phyloP scores from a whole-genome alignment of 2,797 vertebrate genomes.

The Squalus acanthias region DNA sequence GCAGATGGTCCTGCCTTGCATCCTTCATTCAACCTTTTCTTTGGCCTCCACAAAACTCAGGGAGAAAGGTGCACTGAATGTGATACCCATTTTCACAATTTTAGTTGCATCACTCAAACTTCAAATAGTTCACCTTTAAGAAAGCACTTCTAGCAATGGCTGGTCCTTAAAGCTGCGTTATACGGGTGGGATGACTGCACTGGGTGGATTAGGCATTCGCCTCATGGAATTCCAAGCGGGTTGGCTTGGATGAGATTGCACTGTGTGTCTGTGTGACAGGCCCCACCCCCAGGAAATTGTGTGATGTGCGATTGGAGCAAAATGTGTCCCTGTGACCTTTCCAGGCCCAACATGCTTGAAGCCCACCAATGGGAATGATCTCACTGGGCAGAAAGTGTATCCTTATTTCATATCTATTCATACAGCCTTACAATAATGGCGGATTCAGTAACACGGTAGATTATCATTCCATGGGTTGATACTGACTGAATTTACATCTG shows the following conservation, averaged over 20 bases:
- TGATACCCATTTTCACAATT: too few relatives aligned
- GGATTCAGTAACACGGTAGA: background rate
- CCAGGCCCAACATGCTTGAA: too few relatives aligned
- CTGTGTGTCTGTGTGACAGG: background rate
- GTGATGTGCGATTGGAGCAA: background rate
- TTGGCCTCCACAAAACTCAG: too few relatives aligned
- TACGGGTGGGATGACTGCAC: background rate
- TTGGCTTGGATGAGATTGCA: background rate
- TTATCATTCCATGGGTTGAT: background rate
- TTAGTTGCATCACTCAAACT: background rate
- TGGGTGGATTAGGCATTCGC: background rate
- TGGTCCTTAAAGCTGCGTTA: background rate
- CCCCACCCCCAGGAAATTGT: background rate
- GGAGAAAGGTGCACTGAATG: too few relatives aligned
- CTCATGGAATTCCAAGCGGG: background rate
- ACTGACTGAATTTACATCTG: background rate
- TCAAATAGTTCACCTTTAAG: background rate
- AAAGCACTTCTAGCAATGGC: background rate
- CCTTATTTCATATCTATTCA: background rate
- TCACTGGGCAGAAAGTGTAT: background rate
- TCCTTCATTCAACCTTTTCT: too few relatives aligned
- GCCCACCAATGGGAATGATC: too few relatives aligned
- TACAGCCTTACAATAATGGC: background rate
- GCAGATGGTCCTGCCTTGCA: too few relatives aligned
- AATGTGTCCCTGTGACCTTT: background rate